Evolutionary conservation across 2,888 invertebrate species (phyloP).

Genomic region (Bhutanitis thaidina): DNA sequence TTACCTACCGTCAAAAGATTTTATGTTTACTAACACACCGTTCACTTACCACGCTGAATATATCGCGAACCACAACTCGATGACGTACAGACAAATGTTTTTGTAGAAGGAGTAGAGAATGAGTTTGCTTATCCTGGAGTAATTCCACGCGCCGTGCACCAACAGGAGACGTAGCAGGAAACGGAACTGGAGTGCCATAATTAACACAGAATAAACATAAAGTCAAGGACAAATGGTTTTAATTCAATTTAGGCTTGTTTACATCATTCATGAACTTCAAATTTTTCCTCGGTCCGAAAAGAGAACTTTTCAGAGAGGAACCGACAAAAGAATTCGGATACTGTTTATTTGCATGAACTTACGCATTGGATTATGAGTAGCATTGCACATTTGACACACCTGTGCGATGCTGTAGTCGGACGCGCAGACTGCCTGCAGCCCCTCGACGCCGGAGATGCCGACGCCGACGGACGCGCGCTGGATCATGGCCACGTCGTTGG

Average conservation of each 20-base stretch:
- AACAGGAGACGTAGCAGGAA: constrained; percentile 93
- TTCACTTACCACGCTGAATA: constrained; percentile 92
- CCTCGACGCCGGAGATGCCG: constrained; percentile 98
- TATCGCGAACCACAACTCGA: constrained; percentile 99
- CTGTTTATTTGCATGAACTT: no score
- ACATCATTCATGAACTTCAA: no score
- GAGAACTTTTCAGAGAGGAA: no score
- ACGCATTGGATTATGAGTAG: no score
- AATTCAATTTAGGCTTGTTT: no score
- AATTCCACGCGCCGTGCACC: constrained; percentile 99
- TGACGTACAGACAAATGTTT: constrained; percentile 99
- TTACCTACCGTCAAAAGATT: no score
- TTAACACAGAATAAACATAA: neutral
- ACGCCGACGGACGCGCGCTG: constrained; percentile 98
- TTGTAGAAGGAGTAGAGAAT: constrained; percentile 99
- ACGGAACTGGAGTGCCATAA: constrained; percentile 85
- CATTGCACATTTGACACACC: no score
- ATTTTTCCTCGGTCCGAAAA: no score
- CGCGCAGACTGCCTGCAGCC: constrained; percentile 99
- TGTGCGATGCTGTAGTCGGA: constrained; percentile 99
- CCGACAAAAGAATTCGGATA: no score
- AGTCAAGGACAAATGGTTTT: no score
- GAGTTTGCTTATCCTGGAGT: constrained; percentile 97
- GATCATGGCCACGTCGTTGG: constrained; percentile 99
- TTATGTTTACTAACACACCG: no score